These are phyloP conservation scores for Mellilla xanthometata DNA, from an alignment of 2,888 invertebrate species.

Conservation along the genomic window DNA sequence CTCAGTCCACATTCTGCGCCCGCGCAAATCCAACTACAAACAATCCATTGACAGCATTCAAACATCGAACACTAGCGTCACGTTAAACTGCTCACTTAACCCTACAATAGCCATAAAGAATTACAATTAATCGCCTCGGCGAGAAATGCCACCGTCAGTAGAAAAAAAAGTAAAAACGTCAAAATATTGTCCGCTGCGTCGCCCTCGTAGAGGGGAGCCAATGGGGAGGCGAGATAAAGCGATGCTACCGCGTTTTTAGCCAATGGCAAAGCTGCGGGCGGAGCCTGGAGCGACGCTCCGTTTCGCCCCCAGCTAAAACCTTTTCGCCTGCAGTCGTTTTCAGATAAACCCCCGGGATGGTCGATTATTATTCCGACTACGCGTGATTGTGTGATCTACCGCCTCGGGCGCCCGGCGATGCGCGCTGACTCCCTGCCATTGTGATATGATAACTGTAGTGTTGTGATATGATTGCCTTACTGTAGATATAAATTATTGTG, in stretches of 20 bases:
- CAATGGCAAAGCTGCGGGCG: constrained; percentile 76
- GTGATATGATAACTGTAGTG: constrained; percentile 47
- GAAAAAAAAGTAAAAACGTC: constrained; percentile 79
- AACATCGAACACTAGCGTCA: constrained; percentile 62
- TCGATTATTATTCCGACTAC: constrained; percentile 79
- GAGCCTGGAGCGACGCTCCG: constrained; percentile 73
- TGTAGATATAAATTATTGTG: constrained; percentile 64
- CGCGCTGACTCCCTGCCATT: no score
- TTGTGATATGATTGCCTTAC: constrained; percentile 80
- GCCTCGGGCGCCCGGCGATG: constrained; percentile 65
- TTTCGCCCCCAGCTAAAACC: constrained; percentile 81
- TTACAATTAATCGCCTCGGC: constrained; percentile 78
- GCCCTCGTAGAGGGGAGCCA: constrained; percentile 67
- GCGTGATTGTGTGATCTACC: constrained; percentile 72
- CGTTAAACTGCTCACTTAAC: constrained; percentile 76
- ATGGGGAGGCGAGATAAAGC: constrained; percentile 60
- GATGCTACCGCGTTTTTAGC: constrained; percentile 64
- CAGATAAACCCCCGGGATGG: constrained; percentile 82
- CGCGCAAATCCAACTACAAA: constrained; percentile 51
- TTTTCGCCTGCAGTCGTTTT: constrained; percentile 82
- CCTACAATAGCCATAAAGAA: constrained; percentile 78
- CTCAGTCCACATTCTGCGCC: constrained; percentile 36
- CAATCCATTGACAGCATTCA: constrained; percentile 50
- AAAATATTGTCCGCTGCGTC: constrained; percentile 72
- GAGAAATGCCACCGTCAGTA: constrained; percentile 73